Conservation (phyloP, 2,888 invertebrate genomes). For the Fragum whitleyi region DNA sequence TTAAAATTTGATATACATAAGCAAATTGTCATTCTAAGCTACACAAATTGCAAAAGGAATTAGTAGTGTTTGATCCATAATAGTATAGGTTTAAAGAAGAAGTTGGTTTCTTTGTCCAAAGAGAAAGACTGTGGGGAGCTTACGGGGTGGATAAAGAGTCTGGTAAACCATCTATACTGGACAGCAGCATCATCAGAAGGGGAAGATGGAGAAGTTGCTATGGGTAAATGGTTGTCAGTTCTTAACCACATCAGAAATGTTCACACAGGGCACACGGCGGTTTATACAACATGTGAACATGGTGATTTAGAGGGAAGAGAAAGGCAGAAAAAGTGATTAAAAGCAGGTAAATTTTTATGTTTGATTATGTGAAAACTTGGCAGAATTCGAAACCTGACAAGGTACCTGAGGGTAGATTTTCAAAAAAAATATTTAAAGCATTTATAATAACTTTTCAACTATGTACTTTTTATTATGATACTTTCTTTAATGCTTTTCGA, state of each 20-base stretch:
- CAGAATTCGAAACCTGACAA: no score
- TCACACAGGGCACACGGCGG: slow-evolving; percentile 43
- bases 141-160: slow-evolving; percentile 51
- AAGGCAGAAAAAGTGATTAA: slow-evolving; percentile 33
- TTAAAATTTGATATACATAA: no score
- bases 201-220: slow-evolving; percentile 47
- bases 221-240: slow-evolving; percentile 56
- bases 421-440: no score
- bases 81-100: slow-evolving; percentile 52
- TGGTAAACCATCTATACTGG: slow-evolving; percentile 65
- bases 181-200: slow-evolving; percentile 48
- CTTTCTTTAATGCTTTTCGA: no score
- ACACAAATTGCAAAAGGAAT: no score
- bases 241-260: slow-evolving; percentile 59
- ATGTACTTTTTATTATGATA: no score
- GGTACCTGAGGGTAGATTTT: no score
- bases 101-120: slow-evolving; percentile 38
- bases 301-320: slow-evolving; percentile 30
- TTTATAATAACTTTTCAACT: no score
- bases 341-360: slow-evolving; percentile 47
- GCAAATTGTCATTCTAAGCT: no score
- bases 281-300: slow-evolving; percentile 49
- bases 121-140: slow-evolving; percentile 48
- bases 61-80: no score
- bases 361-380: no score